Percentiles rank a stretch among this genome's conserved stretches.
Evolutionary conservation across 2,797 vertebrate genomes (phyloP).

Genomic region (Peromyscus eremicus): DNA sequence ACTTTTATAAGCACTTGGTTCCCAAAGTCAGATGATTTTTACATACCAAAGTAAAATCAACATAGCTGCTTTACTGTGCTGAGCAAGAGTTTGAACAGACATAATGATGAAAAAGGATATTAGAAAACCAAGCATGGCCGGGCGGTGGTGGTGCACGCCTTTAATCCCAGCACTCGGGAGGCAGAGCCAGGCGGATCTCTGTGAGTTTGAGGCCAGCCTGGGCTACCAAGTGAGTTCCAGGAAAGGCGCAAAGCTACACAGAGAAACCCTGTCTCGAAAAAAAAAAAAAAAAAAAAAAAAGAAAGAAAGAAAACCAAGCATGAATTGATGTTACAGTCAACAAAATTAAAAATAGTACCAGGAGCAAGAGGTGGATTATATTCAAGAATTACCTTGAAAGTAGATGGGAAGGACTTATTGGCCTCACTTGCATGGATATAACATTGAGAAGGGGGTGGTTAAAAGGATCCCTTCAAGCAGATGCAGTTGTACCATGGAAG

Average conservation of each 20-base stretch:
- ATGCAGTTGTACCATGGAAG: background rate
- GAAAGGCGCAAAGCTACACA: no score
- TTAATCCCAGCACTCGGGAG: no score
- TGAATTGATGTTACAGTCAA: background rate
- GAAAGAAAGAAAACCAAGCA: background rate
- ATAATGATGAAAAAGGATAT: background rate
- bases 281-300: no score
- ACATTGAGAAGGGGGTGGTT: background rate
- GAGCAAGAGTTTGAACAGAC: background rate
- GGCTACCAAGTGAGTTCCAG: no score
- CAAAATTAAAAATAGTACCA: background rate
- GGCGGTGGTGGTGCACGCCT: no score
- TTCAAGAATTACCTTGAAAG: background rate
- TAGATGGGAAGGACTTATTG: background rate
- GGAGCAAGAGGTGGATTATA: background rate
- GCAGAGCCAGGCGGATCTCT: no score
- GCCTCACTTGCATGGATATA: no score
- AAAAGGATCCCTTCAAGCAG: background rate
- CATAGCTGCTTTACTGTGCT: background rate
- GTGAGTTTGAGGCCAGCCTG: no score
- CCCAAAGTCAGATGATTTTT: background rate
- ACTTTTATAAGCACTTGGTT: constrained; percentile 6
- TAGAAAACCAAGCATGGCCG: background rate
- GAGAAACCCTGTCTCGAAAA: no score
- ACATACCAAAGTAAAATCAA: background rate